Base-by-base conservation (phyloP, 1,140 invertebrate genomes). In the Lineus longissimus region DNA sequence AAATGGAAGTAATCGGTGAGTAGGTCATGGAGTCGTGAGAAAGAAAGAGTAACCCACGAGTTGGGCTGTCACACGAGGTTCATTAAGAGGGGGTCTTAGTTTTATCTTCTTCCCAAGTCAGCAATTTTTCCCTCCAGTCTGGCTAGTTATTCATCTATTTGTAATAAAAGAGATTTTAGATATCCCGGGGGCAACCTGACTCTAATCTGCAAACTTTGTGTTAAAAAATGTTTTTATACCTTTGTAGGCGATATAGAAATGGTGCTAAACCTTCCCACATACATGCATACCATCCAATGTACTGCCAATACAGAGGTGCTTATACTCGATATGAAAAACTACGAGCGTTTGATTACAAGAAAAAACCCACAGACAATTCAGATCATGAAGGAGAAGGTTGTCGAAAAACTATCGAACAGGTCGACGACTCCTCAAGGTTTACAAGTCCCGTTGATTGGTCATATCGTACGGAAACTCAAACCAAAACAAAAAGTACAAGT, bases 1-100 rank as follows among this genome's bases (percentile, higher is more conserved):
- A 69, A 9, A 70, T 69, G 4, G 77, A 79, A 55, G 69, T 78
- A 0, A 59, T 79, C 1, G 77, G 77, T 36, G 25, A 51, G 47
- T 51, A 36, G 33, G 33, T 15, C 33, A 7, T 7, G 4, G 15
- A 15, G 33, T 36, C 33, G 33, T 36, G 33, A 15, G 33, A 4
- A 15, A 36, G 6, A 15, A 15, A 36, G 15, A 36, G 33, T 4
- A 4, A 4, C 33, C 15, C 15, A 7, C 6, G 33, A 36, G 33
- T n/a, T n/a, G n/a, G n/a, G n/a, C n/a, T n/a, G n/a, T n/a, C n/a
- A n/a, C n/a, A n/a, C n/a, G n/a, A n/a, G n/a, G n/a, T n/a, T n/a
- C n/a, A n/a, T n/a, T n/a, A n/a, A n/a, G n/a, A n/a, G n/a, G n/a
- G n/a, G n/a, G n/a, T n/a, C n/a, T n/a, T n/a, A n/a, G n/a, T n/a